Conservation (phyloP, 2,797 vertebrate species). For the Dermochelys coriacea region DNA sequence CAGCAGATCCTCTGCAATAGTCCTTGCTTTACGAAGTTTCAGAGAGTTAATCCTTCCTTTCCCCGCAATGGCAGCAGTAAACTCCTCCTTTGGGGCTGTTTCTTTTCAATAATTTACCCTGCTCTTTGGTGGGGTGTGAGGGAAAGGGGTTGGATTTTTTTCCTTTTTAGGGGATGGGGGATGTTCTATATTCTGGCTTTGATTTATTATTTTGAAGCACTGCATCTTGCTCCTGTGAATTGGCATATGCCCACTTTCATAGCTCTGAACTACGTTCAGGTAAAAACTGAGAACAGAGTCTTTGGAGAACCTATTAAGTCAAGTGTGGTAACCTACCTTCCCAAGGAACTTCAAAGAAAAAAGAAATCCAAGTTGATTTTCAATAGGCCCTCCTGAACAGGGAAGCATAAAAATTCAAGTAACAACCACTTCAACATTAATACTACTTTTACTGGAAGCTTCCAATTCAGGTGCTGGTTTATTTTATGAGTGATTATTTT, state of each 20-base stretch:
- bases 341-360: neutral
- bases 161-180: no score
- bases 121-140: neutral
- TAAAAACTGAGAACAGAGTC: neutral
- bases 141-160: neutral
- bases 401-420: neutral
- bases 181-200: neutral
- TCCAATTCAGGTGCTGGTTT: neutral
- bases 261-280: neutral
- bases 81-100: neutral
- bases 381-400: neutral
- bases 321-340: neutral
- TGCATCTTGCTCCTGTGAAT: neutral
- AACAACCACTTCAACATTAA: accelerated
- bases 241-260: neutral
- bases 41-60: neutral
- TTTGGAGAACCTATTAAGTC: neutral
- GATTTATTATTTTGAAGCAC: neutral
- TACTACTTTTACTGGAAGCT: neutral
- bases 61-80: neutral
- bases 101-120: neutral
- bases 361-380: constrained; percentile 10
- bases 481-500: neutral
- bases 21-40: neutral
- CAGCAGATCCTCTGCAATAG: neutral